Conservation (phyloP, 2,797 vertebrate species). For the Pogoniulus pusillus region DNA sequence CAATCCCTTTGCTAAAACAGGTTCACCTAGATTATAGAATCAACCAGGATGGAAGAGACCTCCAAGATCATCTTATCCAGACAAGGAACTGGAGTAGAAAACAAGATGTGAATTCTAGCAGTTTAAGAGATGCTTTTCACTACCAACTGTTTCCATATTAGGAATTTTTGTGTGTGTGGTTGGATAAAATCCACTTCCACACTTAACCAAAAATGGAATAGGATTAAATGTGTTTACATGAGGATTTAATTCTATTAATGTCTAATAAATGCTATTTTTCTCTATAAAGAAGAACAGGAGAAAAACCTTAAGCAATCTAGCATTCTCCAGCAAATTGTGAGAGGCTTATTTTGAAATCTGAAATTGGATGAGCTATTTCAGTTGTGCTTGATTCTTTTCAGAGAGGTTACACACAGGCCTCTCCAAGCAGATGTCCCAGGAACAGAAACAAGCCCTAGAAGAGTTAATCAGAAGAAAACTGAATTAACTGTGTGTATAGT, state of each 20-base stretch:
- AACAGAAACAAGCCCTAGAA: background rate
- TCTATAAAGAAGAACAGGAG: slow-evolving; percentile 17
- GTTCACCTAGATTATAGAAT: too few species aligned
- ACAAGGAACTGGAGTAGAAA: background rate
- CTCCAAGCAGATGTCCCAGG: background rate
- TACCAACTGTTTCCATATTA: slow-evolving; percentile 20
- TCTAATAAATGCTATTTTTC: background rate
- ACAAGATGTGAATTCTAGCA: background rate
- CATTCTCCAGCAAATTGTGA: background rate
- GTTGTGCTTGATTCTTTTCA: background rate
- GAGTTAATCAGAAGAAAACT: background rate
- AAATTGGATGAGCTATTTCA: background rate
- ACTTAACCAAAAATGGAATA: background rate
- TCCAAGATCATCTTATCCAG: background rate
- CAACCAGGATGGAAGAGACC: too few species aligned
- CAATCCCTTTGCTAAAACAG: too few species aligned
- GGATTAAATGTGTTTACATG: slow-evolving; percentile 24
- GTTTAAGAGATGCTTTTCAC: background rate
- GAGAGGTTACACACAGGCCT: background rate
- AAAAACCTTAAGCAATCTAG: background rate
- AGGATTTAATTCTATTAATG: slow-evolving; percentile 17
- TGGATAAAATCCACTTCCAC: slow-evolving; percentile 21
- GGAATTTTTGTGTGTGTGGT: background rate
- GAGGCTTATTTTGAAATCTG: slow-evolving; percentile 15
- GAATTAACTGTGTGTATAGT: background rate